Percentiles rank a stretch among this genome's conserved stretches.
These are phyloP conservation scores for Hycleus phaleratus DNA, from an alignment of 1,140 invertebrate genomes.

Conservation along the genomic window DNA sequence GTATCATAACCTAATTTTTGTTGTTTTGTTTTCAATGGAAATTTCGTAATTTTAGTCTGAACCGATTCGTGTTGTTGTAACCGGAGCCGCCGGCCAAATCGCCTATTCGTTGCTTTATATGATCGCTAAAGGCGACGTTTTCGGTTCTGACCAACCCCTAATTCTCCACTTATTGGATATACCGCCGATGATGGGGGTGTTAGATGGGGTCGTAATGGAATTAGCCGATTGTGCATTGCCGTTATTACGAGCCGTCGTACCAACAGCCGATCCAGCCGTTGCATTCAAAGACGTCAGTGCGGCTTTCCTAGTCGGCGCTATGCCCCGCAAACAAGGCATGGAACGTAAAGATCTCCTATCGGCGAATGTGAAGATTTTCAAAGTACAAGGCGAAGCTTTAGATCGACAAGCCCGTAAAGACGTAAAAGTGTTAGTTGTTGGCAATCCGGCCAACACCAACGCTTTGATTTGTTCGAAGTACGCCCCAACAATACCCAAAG, in stretches of 20 bases:
- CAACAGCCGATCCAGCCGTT: constrained; percentile 77
- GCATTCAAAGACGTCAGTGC: constrained; percentile 96
- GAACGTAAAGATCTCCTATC: constrained; percentile 92
- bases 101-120: constrained; percentile 94
- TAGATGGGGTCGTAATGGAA: constrained; percentile 97
- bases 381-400: constrained; percentile 87
- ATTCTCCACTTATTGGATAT: constrained; percentile 93
- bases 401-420: constrained; percentile 90
- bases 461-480: constrained; percentile 93
- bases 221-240: constrained; percentile 92
- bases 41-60: constrained; percentile 49
- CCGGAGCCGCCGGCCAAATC: constrained; percentile 97
- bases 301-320: constrained; percentile 97
- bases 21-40: too few relatives aligned
- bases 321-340: constrained; percentile 98
- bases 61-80: constrained; percentile 89
- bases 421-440: constrained; percentile 95
- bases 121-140: constrained; percentile 93
- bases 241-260: constrained; percentile 73
- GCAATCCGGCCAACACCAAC: constrained; percentile 99
- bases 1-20: background rate
- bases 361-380: constrained; percentile 99
- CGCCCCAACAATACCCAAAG: constrained; percentile 92
- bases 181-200: constrained; percentile 84
- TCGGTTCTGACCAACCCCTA: constrained; percentile 84